Base-by-base conservation (phyloP, 1,140 invertebrate species). In the Limonius californicus region DNA sequence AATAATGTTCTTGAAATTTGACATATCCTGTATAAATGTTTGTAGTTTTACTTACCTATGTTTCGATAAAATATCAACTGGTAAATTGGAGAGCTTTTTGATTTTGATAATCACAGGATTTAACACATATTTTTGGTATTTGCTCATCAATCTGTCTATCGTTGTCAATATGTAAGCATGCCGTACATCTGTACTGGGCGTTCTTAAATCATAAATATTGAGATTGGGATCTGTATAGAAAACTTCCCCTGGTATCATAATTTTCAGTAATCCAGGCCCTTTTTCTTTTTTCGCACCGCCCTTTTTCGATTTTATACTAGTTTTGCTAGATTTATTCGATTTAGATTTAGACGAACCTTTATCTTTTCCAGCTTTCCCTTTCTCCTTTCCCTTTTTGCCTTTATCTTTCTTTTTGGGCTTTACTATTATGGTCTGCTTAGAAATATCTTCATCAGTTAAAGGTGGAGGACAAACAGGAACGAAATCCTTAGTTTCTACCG, bases 21-120 rank as follows among this genome's bases (percentile, higher is more conserved):
- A 16, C 12, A 20, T 7, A n/a, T 23, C 21, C n/a, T n/a, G n/a
- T n/a, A n/a, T n/a, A n/a, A n/a, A n/a, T n/a, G n/a, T n/a, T n/a
- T n/a, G n/a, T n/a, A n/a, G 16, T 15, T 6, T 59, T 16, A 15
- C 42, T 64, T 43, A 64, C 35, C 57, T 45, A 32, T 57, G 59
- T n/a, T 62, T 32, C 27, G 58, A 57, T 18, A 69, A 55, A 3
- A 57, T 12, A 16, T 68, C 55, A 0, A 39, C 57, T 19, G 66
- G 62, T 39, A 71, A 60, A 62, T 69, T 64, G 4, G 53, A 16
- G 12, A 71, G 32, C 9, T 63, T 62, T 1, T 61, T 57, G 11
- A 69, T 54, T 63, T 71, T 71, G 7, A 71, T 60, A n/a, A 71
- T 59, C 12, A 71, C 20, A 6, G 69, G 68, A 54, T 71, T 69